phyloP scores from a whole-genome alignment of 2,113 vertebrate species.

The Siniperca knerii region DNA sequence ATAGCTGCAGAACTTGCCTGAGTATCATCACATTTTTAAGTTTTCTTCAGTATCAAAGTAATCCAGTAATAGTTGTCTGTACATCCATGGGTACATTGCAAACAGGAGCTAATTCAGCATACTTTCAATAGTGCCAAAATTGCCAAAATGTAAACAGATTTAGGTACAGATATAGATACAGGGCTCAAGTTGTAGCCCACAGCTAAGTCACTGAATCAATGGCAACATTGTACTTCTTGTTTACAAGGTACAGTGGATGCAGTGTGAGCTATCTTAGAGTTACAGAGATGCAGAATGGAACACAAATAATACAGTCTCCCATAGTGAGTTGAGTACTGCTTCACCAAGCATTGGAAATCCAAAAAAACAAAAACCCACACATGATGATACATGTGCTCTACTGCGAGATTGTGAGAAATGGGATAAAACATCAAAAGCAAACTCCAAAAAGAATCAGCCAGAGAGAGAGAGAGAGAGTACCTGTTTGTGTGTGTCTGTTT shows the following conservation, averaged over 20 bases:
- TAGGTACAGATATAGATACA: not conserved
- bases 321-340: conserved; percentile 2
- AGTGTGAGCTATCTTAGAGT: conserved; percentile 5
- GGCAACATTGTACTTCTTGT: not conserved
- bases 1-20: not conserved
- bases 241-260: not conserved
- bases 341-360: not conserved
- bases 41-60: not conserved
- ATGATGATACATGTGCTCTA: conserved; percentile 17
- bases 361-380: not conserved
- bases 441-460: conserved; percentile 2
- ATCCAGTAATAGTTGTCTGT: not conserved
- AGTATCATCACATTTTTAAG: not conserved
- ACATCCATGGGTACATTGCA: not conserved
- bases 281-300: conserved; percentile 8
- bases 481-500: conserved; percentile 14
- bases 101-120: not conserved
- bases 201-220: conserved; percentile 1
- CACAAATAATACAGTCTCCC: conserved; percentile 30
- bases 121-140: not conserved
- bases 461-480: conserved; percentile 2
- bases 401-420: conserved; percentile 25
- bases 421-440: conserved; percentile 56
- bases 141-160: not conserved
- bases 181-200: not conserved